Percentiles rank a stretch among this genome's conserved stretches.
phyloP scores from a whole-genome alignment of 2,113 vertebrate genomes.

The Chionis minor region DNA sequence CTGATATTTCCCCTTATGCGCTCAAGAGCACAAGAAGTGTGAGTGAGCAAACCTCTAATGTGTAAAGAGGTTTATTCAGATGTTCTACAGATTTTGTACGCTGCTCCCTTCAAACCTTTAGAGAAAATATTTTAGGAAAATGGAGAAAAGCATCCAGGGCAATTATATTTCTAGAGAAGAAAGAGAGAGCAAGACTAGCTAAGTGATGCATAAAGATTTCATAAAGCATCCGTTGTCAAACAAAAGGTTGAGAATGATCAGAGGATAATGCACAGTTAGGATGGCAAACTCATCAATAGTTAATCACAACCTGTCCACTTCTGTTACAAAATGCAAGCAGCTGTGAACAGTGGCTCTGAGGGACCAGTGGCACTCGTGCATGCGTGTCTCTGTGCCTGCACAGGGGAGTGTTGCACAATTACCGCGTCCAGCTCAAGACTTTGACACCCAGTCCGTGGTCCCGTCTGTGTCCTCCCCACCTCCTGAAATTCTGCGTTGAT shows the following conservation, averaged over 20 bases:
- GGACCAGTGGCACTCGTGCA: background rate
- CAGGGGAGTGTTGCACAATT: background rate
- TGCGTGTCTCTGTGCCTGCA: background rate
- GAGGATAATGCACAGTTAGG: constrained; percentile 62
- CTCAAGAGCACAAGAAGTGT: background rate
- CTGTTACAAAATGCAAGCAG: constrained; percentile 11
- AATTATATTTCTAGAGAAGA: constrained; percentile 68
- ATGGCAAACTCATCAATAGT: constrained; percentile 66
- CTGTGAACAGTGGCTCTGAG: background rate
- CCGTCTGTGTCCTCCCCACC: fast-evolving
- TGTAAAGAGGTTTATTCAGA: constrained; percentile 27
- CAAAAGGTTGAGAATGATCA: constrained; percentile 50
- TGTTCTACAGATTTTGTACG: background rate
- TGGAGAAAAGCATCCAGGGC: constrained; percentile 37
- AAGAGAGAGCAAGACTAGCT: constrained; percentile 50
- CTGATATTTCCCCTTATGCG: background rate
- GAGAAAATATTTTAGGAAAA: constrained; percentile 60
- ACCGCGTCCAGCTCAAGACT: background rate
- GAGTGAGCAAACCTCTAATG: constrained; percentile 2
- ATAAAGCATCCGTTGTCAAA: constrained; percentile 77
- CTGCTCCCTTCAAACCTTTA: background rate
- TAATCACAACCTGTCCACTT: constrained; percentile 62
- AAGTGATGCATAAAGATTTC: constrained; percentile 84
- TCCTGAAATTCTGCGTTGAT: background rate
- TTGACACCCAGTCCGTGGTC: background rate